A percentile compares a stretch with the other conserved stretches of the same genome.
These are phyloP conservation scores for Apamea monoglypha DNA, from an alignment of 2,888 invertebrate species.

Conservation along the genomic window DNA sequence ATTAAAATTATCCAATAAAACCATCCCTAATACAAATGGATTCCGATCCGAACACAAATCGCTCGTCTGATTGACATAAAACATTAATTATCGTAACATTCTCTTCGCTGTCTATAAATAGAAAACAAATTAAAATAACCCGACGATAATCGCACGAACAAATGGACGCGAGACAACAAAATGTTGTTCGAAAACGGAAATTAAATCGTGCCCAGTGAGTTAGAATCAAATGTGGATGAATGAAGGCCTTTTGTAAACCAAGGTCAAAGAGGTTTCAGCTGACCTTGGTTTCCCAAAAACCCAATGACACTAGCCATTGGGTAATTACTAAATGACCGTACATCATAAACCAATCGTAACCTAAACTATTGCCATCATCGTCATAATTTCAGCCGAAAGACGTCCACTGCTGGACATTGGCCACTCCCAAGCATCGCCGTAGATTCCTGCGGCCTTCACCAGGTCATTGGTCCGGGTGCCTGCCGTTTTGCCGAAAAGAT, in stretches of 20 bases:
- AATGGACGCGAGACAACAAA: constrained; percentile 51
- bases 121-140: constrained; percentile 59
- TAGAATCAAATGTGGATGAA: constrained; percentile 44
- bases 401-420: background rate
- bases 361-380: background rate
- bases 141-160: constrained; percentile 42
- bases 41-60: constrained; percentile 52
- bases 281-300: no score
- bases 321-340: background rate
- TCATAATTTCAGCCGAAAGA: background rate
- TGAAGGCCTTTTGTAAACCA: constrained; percentile 6
- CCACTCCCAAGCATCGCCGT: background rate
- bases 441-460: background rate
- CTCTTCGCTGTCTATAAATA: constrained; percentile 45
- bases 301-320: background rate
- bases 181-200: constrained; percentile 56
- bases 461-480: background rate
- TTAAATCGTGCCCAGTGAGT: constrained; percentile 40
- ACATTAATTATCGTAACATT: constrained; percentile 58
- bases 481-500: no score
- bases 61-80: constrained; percentile 54
- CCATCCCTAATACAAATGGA: constrained; percentile 36
- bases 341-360: background rate
- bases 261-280: constrained; percentile 2
- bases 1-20: constrained; percentile 48